Evolutionary conservation across 2,113 vertebrate genomes (phyloP), one percentile per base, ranked within the genome.

Genomic region (Peucedramus taeniatus): DNA sequence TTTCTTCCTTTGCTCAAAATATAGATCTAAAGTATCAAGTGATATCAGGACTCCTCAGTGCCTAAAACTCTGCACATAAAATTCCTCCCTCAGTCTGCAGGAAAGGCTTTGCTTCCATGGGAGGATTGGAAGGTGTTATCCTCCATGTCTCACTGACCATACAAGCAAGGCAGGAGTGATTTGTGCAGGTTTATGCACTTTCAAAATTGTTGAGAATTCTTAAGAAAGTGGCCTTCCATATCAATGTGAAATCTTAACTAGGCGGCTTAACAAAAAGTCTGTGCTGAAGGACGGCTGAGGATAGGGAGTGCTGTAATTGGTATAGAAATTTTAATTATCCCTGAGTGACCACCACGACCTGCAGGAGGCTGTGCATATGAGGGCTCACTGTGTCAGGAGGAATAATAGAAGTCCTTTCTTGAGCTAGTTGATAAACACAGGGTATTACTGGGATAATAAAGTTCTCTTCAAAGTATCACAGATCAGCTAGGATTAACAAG

Each of bases 281-380:
- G 8, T 44, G 15, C 65, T 61, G 60, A 74, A 65, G 49, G 30
- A 57, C 31, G 27, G 30, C 16, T 6, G 27, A 17, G n/a, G 16
- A 23, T 3, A 33, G 24, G 39, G 66, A 78, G 35, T 45, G 44
- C 19, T 75, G 35, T 47, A 83, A 60, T n/a, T 45, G 28, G 5
- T 69, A 13, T 10, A 69, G 57, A 57, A 61, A 12, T 16, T 37
- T 84, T 39, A 20, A n/a, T 76, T n/a, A 10, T 14, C 26, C 5
- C 42, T 4, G 16, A n/a, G 24, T 51, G 24, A 19, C 21, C 30
- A 37, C 11, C 3, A 6, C 0, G 0, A 26, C 23, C 10, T 22
- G 23, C 39, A 72, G 40, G 17, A 47, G 24, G 21, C 24, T 74
- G 50, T 59, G 33, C 10, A 3, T 11, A 3, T 44, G 15, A 24